Conservation (phyloP, 2,888 invertebrate species). For the Drosophila affinis region DNA sequence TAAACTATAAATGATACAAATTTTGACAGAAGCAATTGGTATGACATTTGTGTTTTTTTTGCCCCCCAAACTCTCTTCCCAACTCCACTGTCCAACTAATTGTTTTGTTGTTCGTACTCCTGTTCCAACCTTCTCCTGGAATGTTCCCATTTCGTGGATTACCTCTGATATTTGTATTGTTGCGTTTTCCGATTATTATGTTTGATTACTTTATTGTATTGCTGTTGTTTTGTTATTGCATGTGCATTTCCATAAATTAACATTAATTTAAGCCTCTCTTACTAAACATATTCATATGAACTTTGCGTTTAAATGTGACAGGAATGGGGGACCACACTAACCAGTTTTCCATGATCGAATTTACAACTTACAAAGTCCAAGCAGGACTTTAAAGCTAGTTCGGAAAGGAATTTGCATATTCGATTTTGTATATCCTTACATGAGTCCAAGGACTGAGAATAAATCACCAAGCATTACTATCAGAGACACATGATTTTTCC, state of each 20-base stretch:
- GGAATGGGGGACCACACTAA: too few species aligned
- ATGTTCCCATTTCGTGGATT: conserved; percentile 8
- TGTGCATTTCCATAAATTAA: conserved; percentile 45
- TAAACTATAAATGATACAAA: conserved; percentile 23
- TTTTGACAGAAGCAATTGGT: conserved; percentile 44
- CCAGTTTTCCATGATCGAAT: too few species aligned
- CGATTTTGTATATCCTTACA: too few species aligned
- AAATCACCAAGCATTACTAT: too few species aligned
- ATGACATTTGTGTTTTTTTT: conserved; percentile 41
- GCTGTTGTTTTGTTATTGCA: conserved; percentile 79
- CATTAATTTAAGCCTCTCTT: conserved; percentile 5
- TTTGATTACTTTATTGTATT: conserved; percentile 49
- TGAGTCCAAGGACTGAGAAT: too few species aligned
- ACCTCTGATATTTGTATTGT: neutral
- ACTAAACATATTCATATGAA: neutral
- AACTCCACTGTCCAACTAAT: neutral
- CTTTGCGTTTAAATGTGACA: neutral
- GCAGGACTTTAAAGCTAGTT: too few species aligned
- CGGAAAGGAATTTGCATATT: too few species aligned
- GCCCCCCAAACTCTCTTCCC: neutral
- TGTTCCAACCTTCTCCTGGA: conserved; percentile 6
- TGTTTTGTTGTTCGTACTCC: conserved; percentile 5
- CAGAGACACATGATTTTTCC: too few species aligned
- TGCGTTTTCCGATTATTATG: conserved; percentile 10
- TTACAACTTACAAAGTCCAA: too few species aligned